Conservation (phyloP, 2,113 vertebrate genomes). For the Dendropsophus ebraccatus region DNA sequence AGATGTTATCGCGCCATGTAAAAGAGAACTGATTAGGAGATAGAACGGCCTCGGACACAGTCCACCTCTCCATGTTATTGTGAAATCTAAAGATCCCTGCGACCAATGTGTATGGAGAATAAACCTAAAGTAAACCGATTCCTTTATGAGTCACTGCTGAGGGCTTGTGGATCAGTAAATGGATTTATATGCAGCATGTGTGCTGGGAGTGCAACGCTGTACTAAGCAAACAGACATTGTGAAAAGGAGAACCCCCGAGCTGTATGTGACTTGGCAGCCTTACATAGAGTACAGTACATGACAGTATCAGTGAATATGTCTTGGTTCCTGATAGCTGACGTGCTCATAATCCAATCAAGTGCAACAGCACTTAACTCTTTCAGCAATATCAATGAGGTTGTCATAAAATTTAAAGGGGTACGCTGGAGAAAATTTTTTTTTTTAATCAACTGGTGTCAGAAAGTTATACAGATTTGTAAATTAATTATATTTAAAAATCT, state of each 20-base stretch:
- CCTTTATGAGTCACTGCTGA: neutral
- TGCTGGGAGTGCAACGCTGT: constrained; percentile 14
- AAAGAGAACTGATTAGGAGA: constrained; percentile 29
- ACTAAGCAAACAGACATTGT: constrained; percentile 5
- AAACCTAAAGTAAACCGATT: constrained; percentile 11
- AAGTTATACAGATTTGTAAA: too few relatives aligned
- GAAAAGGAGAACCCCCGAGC: constrained; percentile 21
- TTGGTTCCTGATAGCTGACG: constrained; percentile 4
- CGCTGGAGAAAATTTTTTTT: too few relatives aligned
- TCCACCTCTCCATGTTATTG: neutral
- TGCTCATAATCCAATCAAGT: neutral
- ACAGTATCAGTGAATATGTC: constrained; percentile 1
- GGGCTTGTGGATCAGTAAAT: neutral
- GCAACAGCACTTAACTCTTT: neutral
- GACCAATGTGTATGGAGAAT: neutral
- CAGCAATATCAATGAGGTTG: neutral
- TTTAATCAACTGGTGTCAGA: too few relatives aligned
- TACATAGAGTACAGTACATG: neutral
- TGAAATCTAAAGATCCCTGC: neutral
- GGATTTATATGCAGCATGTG: constrained; percentile 22
- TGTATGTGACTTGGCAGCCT: constrained; percentile 39
- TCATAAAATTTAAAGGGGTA: too few relatives aligned
- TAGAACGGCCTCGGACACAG: too few relatives aligned
- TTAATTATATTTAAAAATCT: too few relatives aligned
- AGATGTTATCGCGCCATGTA: constrained; percentile 11